Conservation (phyloP, 1,140 invertebrate genomes). For the Camponotus floridanus region DNA sequence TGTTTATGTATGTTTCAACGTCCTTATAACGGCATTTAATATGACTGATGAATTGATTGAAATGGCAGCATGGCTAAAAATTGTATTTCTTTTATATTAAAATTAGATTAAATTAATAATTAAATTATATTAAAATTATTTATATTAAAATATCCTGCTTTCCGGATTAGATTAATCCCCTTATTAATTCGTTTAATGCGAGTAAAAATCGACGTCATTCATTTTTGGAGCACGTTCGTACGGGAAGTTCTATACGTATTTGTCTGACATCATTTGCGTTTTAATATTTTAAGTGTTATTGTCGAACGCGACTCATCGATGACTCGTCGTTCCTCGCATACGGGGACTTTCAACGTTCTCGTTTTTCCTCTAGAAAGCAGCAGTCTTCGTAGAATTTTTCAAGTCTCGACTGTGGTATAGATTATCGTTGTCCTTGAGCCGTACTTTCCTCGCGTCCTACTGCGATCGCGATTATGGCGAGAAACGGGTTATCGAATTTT, state of each 20-base stretch:
- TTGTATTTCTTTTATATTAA: not conserved
- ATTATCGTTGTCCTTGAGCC: conserved; percentile 76
- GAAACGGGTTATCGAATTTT: conserved; percentile 69
- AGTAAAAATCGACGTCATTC: not conserved
- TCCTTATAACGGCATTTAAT: not conserved
- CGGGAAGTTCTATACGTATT: not conserved
- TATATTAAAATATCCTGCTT: not conserved
- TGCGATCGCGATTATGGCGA: conserved; percentile 53
- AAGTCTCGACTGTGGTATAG: not conserved
- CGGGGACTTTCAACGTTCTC: not conserved
- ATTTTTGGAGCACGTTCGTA: not conserved
- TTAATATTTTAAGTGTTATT: not conserved
- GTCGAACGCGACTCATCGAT: conserved; percentile 13
- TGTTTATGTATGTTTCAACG: not conserved
- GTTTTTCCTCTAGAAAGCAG: not conserved
- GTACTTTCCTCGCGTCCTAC: conserved; percentile 74
- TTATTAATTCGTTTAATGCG: not conserved
- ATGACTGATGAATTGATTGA: not conserved
- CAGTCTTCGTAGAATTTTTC: not conserved
- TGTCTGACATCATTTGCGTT: not conserved
- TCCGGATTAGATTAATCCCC: not conserved
- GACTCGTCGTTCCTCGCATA: not conserved
- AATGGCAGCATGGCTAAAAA: too few relatives aligned
- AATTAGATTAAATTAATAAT: too few relatives aligned
- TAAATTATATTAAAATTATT: too few relatives aligned